These are phyloP conservation scores for Danaus melanippus DNA, from an alignment of 1,140 invertebrate genomes.

Conservation along the genomic window DNA sequence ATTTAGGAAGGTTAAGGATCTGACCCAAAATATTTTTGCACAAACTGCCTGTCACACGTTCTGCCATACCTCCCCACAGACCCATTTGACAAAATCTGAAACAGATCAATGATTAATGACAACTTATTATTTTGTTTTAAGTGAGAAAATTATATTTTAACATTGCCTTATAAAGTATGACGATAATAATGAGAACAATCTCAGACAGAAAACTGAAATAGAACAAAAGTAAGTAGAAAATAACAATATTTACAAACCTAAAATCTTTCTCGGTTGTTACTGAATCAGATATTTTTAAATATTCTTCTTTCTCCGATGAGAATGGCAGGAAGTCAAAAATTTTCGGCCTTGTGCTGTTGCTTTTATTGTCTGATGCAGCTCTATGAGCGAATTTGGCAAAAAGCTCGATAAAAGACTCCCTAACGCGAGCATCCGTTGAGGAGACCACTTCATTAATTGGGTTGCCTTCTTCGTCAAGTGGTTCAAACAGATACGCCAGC, in stretches of 20 bases:
- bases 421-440: slow-evolving; percentile 74
- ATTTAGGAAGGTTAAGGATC: slow-evolving; percentile 33
- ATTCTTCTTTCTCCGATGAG: slow-evolving; percentile 39
- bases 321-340: slow-evolving; percentile 34
- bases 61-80: slow-evolving; percentile 57
- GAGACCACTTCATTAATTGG: slow-evolving; percentile 49
- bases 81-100: slow-evolving; percentile 65
- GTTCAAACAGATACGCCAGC: slow-evolving; percentile 78
- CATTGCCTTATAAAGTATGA: too few relatives aligned
- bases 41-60: slow-evolving; percentile 39
- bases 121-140: neutral
- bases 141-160: too few relatives aligned
- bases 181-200: too few relatives aligned
- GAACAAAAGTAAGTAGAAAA: too few relatives aligned
- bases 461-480: slow-evolving; percentile 74
- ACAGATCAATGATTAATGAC: slow-evolving; percentile 17
- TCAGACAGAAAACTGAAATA: too few relatives aligned
- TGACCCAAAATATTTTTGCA: slow-evolving; percentile 48
- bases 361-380: slow-evolving; percentile 28
- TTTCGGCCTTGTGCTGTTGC: slow-evolving; percentile 17
- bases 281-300: slow-evolving; percentile 45
- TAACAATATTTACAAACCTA: slow-evolving; percentile 31
- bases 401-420: slow-evolving; percentile 75
- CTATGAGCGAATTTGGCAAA: slow-evolving; percentile 77
- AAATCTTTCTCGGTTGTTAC: slow-evolving; percentile 53